These are phyloP conservation scores for Xylota segnis DNA, from an alignment of 2,888 invertebrate species.

Conservation along the genomic window DNA sequence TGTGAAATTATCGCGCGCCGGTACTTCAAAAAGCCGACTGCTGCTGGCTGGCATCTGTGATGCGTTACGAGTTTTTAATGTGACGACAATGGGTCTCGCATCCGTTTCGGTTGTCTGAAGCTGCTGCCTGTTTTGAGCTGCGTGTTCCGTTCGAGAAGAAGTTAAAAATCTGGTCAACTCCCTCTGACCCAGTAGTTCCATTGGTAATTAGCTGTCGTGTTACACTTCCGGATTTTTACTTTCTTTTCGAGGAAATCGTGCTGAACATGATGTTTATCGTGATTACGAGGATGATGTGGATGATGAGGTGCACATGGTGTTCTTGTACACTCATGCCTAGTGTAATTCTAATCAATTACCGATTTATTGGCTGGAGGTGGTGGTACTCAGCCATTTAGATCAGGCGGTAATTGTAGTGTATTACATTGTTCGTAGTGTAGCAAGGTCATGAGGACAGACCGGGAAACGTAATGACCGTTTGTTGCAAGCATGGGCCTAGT, in stretches of 20 bases:
- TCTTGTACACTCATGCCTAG: not conserved
- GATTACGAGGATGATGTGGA: slow-evolving; percentile 23
- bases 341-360: slow-evolving; percentile 21
- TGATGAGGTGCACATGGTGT: slow-evolving; percentile 19
- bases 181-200: slow-evolving; percentile 60
- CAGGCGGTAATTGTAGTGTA: no score
- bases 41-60: slow-evolving; percentile 58
- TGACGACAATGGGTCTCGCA: slow-evolving; percentile 66
- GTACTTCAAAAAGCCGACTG: slow-evolving; percentile 61
- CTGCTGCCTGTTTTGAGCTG: slow-evolving; percentile 14
- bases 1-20: slow-evolving; percentile 75
- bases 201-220: slow-evolving; percentile 51
- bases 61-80: slow-evolving; percentile 76
- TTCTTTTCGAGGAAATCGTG: slow-evolving; percentile 56
- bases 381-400: not conserved
- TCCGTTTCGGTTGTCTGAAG: slow-evolving; percentile 63
- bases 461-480: no score
- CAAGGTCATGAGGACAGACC: no score
- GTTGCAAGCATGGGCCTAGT: no score
- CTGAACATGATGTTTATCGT: slow-evolving; percentile 26
- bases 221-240: slow-evolving; percentile 71
- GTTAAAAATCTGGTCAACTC: slow-evolving; percentile 55
- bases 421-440: no score
- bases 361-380: not conserved
- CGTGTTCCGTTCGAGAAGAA: slow-evolving; percentile 41